phyloP scores from a whole-genome alignment of 2,113 vertebrate species.

The Elgaria multicarinata region DNA sequence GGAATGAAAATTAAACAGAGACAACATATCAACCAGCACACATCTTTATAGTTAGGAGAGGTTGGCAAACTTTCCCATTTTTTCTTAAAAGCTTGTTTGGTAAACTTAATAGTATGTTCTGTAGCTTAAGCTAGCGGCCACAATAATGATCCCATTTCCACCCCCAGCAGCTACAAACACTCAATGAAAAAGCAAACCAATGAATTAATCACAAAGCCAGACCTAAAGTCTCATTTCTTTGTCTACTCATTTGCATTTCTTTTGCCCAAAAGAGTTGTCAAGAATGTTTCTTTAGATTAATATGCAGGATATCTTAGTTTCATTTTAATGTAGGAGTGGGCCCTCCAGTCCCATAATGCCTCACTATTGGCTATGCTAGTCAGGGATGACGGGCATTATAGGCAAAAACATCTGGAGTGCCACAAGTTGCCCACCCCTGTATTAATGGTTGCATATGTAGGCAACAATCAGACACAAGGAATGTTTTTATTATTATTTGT shows the following conservation, averaged over 20 bases:
- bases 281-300: not conserved
- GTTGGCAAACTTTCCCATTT: constrained; percentile 43
- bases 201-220: not conserved
- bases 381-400: too few relatives aligned
- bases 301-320: constrained; percentile 42
- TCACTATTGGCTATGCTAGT: too few relatives aligned
- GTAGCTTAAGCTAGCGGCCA: constrained; percentile 35
- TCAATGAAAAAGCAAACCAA: not conserved
- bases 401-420: too few relatives aligned
- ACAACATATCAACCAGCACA: constrained; percentile 54
- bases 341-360: too few relatives aligned
- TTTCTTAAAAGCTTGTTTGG: constrained; percentile 46
- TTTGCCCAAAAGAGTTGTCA: constrained; percentile 46
- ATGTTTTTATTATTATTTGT: too few relatives aligned
- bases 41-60: constrained; percentile 56
- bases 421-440: too few relatives aligned
- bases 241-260: constrained; percentile 56
- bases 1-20: constrained; percentile 37
- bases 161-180: not conserved
- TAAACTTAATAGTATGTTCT: constrained; percentile 31
- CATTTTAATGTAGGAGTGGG: constrained; percentile 14
- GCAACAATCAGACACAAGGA: not conserved
- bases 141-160: not conserved
- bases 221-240: constrained; percentile 57
- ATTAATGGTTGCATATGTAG: not conserved